Conservation (phyloP, 1,140 invertebrate genomes). For the Nomia melanderi region DNA sequence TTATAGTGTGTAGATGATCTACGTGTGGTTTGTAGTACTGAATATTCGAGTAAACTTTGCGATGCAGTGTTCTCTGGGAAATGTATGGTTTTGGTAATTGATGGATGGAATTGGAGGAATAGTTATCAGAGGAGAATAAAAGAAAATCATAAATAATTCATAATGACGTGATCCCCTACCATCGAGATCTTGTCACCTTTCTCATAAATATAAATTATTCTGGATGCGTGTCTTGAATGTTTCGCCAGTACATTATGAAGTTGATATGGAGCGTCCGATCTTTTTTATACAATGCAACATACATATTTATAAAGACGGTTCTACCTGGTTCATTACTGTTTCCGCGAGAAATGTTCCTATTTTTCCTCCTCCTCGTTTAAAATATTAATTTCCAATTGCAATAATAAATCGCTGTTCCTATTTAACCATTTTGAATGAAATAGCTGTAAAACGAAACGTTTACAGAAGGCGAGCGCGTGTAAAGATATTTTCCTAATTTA, state of each 20-base stretch:
- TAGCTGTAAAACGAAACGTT: not conserved
- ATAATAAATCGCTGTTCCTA: slow-evolving; percentile 39
- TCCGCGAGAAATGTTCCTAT: slow-evolving; percentile 32
- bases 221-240: not conserved
- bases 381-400: slow-evolving; percentile 27
- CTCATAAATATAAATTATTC: slow-evolving; percentile 3
- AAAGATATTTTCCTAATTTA: not conserved
- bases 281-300: not conserved
- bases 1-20: too few relatives aligned
- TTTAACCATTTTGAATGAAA: not conserved
- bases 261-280: not conserved
- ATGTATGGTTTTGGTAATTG: too few relatives aligned
- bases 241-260: not conserved
- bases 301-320: not conserved
- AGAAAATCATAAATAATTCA: not conserved
- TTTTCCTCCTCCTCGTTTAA: not conserved
- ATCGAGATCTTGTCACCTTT: not conserved
- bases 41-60: too few relatives aligned
- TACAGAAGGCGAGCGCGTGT: not conserved
- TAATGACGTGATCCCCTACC: not conserved
- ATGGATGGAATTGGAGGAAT: too few relatives aligned
- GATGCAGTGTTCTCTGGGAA: too few relatives aligned
- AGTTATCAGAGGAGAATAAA: too few relatives aligned
- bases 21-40: too few relatives aligned
- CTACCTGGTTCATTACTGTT: not conserved